Evolutionary conservation across 2,113 vertebrate genomes (phyloP), one percentile per base, ranked within the genome.

Genomic region (Corydoras maculifer): DNA sequence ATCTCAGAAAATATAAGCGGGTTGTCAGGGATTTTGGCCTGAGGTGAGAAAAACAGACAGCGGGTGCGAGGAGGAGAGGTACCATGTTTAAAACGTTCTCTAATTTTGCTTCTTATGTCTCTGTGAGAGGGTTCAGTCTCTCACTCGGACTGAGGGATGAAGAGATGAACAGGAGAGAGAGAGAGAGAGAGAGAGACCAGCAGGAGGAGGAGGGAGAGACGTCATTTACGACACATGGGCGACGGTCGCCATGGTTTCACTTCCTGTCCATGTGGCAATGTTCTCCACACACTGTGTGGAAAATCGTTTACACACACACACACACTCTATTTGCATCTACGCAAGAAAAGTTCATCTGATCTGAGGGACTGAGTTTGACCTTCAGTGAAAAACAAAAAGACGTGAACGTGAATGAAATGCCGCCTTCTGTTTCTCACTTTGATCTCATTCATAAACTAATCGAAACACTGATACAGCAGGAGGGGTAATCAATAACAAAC

Each of bases 231-330:
- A 75, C 80, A 72, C 79, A 78, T 71, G 6, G 35, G 70, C 55
- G 69, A 65, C n/a, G 65, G 69, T 87, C 31, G 70, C 82, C 78
- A 86, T 86, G 82, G 82, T 84, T 87, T 83, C 80, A 71, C 77
- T 83, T 89, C 86, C 86, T 86, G 86, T 76, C 80, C 77, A 86
- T 83, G 82, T 87, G 84, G 84, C 86, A 84, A 68, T 59, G 70
- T 76, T 77, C 80, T 43, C 75, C 9, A 80, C 74, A 77, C 64
- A 55, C 43, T 10, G 61, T 73, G 64, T 66, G 60, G 70, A 68
- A 74, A 32, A 74, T 68, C 8, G 14, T 49, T n/a, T 0, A 5
- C 29, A 4, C 18, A 51, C 68, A 69, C 68, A 69, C 55, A 49
- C 67, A 69, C 68, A 50, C 18, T 25, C 18, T 25, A 25, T 51